Evolutionary conservation across 1,140 invertebrate genomes (phyloP).

Genomic region (Caenorhabditis tropicalis): DNA sequence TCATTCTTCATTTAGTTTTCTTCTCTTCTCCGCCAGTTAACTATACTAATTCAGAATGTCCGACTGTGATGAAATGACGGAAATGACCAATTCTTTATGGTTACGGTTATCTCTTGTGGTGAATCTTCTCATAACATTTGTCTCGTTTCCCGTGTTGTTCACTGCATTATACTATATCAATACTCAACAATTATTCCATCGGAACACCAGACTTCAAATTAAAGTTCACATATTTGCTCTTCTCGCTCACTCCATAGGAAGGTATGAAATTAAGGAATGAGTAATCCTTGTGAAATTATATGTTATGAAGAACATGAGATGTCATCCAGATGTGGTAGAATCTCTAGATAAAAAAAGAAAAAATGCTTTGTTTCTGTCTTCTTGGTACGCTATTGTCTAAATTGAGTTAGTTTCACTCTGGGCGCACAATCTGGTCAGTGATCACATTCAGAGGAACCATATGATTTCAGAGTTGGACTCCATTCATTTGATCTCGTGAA

Average conservation of each 20-base stretch:
- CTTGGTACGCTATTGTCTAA: too few species aligned
- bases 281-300: not conserved
- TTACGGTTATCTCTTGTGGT: conserved; percentile 5
- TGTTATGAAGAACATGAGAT: not conserved
- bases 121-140: not conserved
- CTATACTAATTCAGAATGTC: not conserved
- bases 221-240: conserved; percentile 28
- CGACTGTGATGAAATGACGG: not conserved
- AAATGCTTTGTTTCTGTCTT: too few species aligned
- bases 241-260: not conserved
- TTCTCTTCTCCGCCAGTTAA: not conserved
- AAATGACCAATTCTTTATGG: not conserved
- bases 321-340: too few species aligned
- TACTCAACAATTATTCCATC: conserved; percentile 13
- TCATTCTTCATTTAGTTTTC: not conserved
- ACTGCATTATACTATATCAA: not conserved
- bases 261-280: not conserved
- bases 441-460: not conserved
- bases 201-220: not conserved
- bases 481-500: conserved; percentile 8
- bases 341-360: too few species aligned
- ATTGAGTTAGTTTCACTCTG: too few species aligned
- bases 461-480: not conserved
- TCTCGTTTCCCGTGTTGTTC: not conserved
- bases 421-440: too few species aligned